A percentile compares a stretch with the other conserved stretches of the same genome.
Evolutionary conservation across 1,140 invertebrate genomes (phyloP).

Genomic region (Mactra quadrangularis): DNA sequence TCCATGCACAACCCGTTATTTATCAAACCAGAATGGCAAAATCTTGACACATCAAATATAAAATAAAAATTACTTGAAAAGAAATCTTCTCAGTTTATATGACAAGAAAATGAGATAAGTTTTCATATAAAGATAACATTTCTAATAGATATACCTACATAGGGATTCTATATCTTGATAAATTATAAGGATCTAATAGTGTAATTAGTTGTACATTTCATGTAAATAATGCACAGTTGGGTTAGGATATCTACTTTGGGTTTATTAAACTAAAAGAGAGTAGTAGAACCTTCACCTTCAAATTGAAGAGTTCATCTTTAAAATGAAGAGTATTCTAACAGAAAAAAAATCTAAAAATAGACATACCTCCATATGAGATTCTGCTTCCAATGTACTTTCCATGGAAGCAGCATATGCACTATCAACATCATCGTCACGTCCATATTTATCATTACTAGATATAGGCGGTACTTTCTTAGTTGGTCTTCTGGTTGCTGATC

Average conservation of each 20-base stretch:
- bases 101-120: no score
- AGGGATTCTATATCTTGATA: no score
- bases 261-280: no score
- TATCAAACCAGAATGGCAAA: no score
- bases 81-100: no score
- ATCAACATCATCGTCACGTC: slow-evolving; percentile 75
- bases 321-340: background rate
- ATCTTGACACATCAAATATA: no score
- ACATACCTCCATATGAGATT: slow-evolving; percentile 71
- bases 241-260: background rate
- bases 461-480: slow-evolving; percentile 78
- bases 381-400: slow-evolving; percentile 68
- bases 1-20: no score
- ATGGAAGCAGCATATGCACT: slow-evolving; percentile 77
- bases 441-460: slow-evolving; percentile 65
- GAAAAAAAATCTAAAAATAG: background rate
- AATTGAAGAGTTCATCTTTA: slow-evolving; percentile 2
- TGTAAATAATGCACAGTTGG: background rate
- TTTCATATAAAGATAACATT: no score
- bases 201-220: no score
- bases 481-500: slow-evolving; percentile 75
- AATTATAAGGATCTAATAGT: no score
- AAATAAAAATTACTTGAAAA: no score
- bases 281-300: background rate
- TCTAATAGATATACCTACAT: no score